A percentile compares a stretch with the other conserved stretches of the same genome.
Conservation (phyloP, 2,888 invertebrate genomes). For the Blomia tropicalis region DNA sequence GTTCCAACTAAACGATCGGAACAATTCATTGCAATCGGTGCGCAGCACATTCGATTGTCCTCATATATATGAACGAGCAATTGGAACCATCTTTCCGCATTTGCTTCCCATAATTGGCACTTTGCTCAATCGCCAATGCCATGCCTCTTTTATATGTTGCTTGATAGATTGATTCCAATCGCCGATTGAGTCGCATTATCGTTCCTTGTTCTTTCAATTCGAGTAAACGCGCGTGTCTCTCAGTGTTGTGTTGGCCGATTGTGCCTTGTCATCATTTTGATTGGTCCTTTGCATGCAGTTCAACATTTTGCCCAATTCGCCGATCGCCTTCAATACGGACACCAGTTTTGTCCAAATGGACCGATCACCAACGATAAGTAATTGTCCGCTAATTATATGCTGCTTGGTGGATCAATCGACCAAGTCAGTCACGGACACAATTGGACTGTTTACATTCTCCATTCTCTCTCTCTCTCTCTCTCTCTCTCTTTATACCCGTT, state of each 20-base stretch:
- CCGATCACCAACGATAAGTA: background rate
- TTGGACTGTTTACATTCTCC: slow-evolving; percentile 4
- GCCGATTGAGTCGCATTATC: too few species aligned
- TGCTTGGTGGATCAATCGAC: background rate
- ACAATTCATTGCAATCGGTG: background rate
- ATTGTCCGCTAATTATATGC: slow-evolving; percentile 2
- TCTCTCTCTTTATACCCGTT: too few species aligned
- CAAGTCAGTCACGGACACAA: background rate
- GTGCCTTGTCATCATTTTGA: background rate
- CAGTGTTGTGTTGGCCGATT: too few species aligned
- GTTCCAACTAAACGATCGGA: too few species aligned
- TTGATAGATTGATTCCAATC: slow-evolving; percentile 13
- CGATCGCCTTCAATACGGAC: background rate
- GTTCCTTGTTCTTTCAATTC: too few species aligned
- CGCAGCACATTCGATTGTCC: too few species aligned
- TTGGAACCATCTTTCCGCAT: background rate
- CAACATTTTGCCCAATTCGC: background rate
- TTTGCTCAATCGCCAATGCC: background rate
- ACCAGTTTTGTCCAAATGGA: background rate
- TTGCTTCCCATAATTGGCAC: slow-evolving; percentile 6
- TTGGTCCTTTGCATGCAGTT: slow-evolving; percentile 3
- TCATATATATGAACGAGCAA: too few species aligned
- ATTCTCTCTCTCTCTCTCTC: background rate
- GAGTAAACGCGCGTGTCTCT: background rate
- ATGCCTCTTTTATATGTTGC: background rate